Base-by-base conservation (phyloP, 2,113 vertebrate species). In the Phasianus colchicus region DNA sequence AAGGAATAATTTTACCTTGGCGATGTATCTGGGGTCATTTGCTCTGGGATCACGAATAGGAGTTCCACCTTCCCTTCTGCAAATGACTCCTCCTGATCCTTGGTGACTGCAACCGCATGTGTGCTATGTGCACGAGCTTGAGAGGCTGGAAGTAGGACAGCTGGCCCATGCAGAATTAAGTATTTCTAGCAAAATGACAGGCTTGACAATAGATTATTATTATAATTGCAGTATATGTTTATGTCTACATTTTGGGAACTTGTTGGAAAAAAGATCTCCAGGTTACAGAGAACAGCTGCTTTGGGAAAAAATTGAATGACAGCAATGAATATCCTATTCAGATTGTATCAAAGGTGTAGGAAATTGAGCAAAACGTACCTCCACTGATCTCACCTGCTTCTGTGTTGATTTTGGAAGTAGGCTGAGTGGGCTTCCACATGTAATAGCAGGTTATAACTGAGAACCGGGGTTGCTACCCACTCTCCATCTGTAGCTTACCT, bases 1-100 rank as follows among this genome's bases (percentile, higher is more conserved):
- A 76, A 88, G 79, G 60, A 88, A 66, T 89, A 79, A 83, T 90
- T 95, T 94, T 92, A 30, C 69, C 72, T 79, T 77, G 47, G 50
- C 76, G 92, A 80, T 89, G 40, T 21, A 34, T 84, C 63, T 15
- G 13, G 1, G 48, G 38, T 40, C n/a, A 12, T 63, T 88, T 86
- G 50, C 43, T 89, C 60, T 38, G 64, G 61, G 50, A 78, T 80
- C 60, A 20, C 13, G 54, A 52, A 38, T 45, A 70, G 29, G 61
- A 30, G 48, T 89, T 89, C 88, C 83, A 34, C 69, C 9, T 88
- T 81, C 27, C 24, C 15, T 77, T 83, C 45, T 78, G 13, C 43
- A 57, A 74, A 60, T 52, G 42, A 30, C 32, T 57, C 3, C 38
- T 91, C 7, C 21, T 71, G 55, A 38, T 80, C 40, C 24, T 74